Percentiles rank a stretch among this genome's conserved stretches.
Evolutionary conservation across 2,888 invertebrate genomes (phyloP).

Genomic region (Drosophila neonasuta): DNA sequence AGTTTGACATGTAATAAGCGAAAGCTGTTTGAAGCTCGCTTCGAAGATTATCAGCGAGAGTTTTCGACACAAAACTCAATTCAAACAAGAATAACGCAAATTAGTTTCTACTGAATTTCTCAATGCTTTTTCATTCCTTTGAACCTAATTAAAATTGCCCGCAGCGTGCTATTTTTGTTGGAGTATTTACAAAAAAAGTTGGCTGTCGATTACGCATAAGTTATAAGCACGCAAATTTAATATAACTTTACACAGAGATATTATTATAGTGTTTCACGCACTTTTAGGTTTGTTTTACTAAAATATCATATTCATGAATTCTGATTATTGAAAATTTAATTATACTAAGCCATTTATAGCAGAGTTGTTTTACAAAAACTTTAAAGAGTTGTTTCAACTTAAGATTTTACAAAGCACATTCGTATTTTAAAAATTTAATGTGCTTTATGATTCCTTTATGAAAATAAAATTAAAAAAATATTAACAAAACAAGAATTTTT

Average conservation of each 20-base stretch:
- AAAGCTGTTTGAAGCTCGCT: slow-evolving; percentile 26
- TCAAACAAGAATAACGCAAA: slow-evolving; percentile 8
- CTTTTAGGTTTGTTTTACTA: background rate
- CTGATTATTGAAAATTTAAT: no score
- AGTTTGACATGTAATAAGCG: slow-evolving; percentile 38
- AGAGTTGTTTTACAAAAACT: no score
- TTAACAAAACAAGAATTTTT: no score
- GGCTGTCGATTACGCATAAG: background rate
- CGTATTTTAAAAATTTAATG: no score
- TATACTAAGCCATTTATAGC: no score
- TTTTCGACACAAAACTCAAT: slow-evolving; percentile 5
- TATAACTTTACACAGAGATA: background rate
- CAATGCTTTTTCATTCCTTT: background rate
- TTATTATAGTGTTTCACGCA: background rate
- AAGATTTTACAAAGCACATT: no score
- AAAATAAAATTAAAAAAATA: no score
- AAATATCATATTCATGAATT: background rate
- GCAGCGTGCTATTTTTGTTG: background rate
- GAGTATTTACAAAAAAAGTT: background rate
- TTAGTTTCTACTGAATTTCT: background rate
- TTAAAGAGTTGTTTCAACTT: no score
- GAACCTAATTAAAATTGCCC: background rate
- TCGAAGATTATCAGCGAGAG: background rate
- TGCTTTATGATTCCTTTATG: no score
- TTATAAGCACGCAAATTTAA: slow-evolving; percentile 1